Base-by-base conservation (phyloP, 2,797 vertebrate species). In the Sternarchorhynchus goeldii region DNA sequence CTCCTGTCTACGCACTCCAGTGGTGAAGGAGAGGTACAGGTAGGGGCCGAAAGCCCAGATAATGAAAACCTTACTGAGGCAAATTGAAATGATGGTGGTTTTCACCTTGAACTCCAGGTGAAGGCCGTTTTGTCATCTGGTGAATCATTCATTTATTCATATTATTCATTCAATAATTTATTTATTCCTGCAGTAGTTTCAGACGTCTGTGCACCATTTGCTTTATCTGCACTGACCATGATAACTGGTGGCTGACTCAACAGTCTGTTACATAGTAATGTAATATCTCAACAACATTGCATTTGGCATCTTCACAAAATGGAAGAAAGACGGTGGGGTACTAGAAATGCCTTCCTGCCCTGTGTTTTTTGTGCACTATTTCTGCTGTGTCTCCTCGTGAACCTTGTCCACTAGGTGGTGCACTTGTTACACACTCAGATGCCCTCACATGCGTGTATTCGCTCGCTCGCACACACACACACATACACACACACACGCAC, bases 381-480 rank as follows among this genome's bases (percentile, higher is more conserved):
- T 67, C 77, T 20, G 39, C 50, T 36, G 45, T 59, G 71, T 32
- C 32, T 20, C 8, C 60, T 32, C 34, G 18, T 66, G 58, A 29
- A 0, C 16, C 6, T 67, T 17, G 76, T 16, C 16, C 93, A 91
- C 88, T 87, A 92, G 92, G 87, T 89, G 92, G 89, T 73, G 89
- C 87, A 82, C 82, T 89, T 41, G 86, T 65, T 82, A 85, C 89
- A 81, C 63, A 31, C 78, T 85, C 78, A 59, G 34, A 50, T 80
- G 8, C 21, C 74, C 84, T 83, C 77, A 25, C 25, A 25, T 25
- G 25, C 25, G 77, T 21, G n/a, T n/a, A n/a, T n/a, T n/a, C n/a
- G n/a, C n/a, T n/a, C n/a, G n/a, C n/a, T n/a, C n/a, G n/a, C 5
- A 16, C 6, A 2, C n/a, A n/a, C 36, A 17, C 6, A 2, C 20